Percentiles rank a stretch among this genome's conserved stretches.
phyloP scores from a whole-genome alignment of 92 coral and sea anemone species.

The Heteractis magnifica region DNA sequence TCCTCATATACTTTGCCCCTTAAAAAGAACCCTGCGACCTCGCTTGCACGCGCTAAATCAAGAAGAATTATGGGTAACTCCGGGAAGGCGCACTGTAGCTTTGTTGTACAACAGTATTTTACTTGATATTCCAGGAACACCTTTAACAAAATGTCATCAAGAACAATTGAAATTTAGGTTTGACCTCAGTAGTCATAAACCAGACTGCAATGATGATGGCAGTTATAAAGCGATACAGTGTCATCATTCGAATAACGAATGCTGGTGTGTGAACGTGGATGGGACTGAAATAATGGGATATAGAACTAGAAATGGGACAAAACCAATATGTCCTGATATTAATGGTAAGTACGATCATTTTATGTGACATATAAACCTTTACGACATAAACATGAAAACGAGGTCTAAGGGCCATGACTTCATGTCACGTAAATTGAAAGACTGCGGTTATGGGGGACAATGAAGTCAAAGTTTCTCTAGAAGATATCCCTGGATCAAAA shows the following conservation, averaged over 20 bases:
- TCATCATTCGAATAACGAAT: slow-evolving; percentile 49
- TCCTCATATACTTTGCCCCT: no score
- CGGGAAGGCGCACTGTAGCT: no score
- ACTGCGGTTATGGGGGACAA: no score
- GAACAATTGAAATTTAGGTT: slow-evolving; percentile 32
- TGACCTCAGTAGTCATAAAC: slow-evolving; percentile 28
- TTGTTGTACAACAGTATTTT: neutral
- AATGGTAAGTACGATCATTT: slow-evolving; percentile 5
- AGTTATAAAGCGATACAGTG: slow-evolving; percentile 66
- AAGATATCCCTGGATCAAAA: no score
- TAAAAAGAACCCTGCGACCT: neutral
- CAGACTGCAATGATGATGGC: slow-evolving; percentile 62
- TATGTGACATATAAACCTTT: no score
- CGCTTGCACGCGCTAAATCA: no score
- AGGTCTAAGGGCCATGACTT: no score
- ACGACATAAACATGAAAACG: no score
- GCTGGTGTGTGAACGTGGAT: slow-evolving; percentile 76
- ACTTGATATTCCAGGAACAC: slow-evolving; percentile 17
- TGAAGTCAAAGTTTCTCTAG: no score
- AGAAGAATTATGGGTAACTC: no score
- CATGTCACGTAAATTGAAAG: no score
- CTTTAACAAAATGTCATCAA: slow-evolving; percentile 66
- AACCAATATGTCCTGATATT: slow-evolving; percentile 22
- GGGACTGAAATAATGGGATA: slow-evolving; percentile 69
- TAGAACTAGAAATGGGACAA: slow-evolving; percentile 23